Percentiles rank a stretch among this genome's conserved stretches.
Evolutionary conservation across 2,888 invertebrate species (phyloP).

Genomic region (Athalia cordata): DNA sequence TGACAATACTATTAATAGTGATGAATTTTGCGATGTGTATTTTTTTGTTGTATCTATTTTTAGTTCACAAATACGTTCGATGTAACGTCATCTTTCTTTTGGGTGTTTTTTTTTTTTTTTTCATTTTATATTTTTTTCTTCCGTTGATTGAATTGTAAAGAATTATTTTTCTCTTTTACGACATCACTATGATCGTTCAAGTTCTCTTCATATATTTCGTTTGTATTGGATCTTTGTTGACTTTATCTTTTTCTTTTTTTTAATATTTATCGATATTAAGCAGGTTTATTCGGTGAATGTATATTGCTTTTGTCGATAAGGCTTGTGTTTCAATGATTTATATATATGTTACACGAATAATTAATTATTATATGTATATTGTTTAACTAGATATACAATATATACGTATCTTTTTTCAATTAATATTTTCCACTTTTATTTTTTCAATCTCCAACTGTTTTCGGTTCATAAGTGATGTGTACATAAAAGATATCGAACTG

Average conservation of each 20-base stretch:
- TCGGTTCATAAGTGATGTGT: no score
- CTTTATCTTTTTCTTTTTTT: background rate
- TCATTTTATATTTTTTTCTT: background rate
- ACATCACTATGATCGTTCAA: background rate
- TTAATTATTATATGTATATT: constrained; percentile 31
- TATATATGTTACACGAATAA: constrained; percentile 52
- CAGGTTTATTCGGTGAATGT: constrained; percentile 30
- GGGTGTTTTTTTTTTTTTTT: background rate
- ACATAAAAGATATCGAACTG: no score
- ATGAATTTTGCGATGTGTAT: no score
- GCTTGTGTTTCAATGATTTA: constrained; percentile 60
- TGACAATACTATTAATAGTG: no score
- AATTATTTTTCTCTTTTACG: background rate
- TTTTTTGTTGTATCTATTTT: no score
- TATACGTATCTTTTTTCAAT: background rate
- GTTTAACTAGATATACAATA: background rate
- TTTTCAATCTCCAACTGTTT: no score
- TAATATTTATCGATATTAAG: background rate
- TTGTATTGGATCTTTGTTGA: background rate
- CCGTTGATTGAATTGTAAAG: background rate
- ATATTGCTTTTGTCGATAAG: constrained; percentile 70
- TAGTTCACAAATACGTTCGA: no score
- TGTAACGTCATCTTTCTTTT: no score
- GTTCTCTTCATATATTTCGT: background rate
- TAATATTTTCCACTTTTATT: no score